A percentile compares a stretch with the other conserved stretches of the same genome.
Conservation (phyloP, 2,888 invertebrate species). For the Clostera curtula region DNA sequence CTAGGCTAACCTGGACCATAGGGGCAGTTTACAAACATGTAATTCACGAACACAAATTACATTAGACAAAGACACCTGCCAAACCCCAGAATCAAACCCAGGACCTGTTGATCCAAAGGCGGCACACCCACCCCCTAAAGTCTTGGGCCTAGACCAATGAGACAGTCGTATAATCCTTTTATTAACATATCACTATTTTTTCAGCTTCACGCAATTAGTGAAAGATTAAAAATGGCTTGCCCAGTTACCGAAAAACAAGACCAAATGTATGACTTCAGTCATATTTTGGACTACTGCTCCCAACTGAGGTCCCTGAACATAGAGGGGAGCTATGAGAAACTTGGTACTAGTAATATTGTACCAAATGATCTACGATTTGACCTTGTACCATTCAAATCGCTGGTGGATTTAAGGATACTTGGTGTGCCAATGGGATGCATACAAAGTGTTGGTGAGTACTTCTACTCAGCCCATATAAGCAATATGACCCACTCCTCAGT, state of each 20-base stretch:
- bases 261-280: conserved; percentile 90
- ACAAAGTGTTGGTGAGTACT: conserved; percentile 70
- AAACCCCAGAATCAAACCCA: too few relatives aligned
- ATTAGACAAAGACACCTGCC: too few relatives aligned
- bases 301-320: conserved; percentile 82
- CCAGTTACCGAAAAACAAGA: conserved; percentile 86
- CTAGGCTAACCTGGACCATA: too few relatives aligned
- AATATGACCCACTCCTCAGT: too few relatives aligned
- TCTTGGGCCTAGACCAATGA: too few relatives aligned
- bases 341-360: conserved; percentile 89
- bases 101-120: too few relatives aligned
- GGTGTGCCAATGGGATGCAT: conserved; percentile 82
- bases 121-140: too few relatives aligned
- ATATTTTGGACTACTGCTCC: conserved; percentile 90
- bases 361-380: conserved; percentile 88
- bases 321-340: conserved; percentile 78
- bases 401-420: conserved; percentile 81
- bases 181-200: conserved; percentile 31
- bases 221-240: conserved; percentile 89
- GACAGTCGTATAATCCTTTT: too few relatives aligned
- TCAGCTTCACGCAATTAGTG: conserved; percentile 92
- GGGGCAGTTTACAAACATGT: too few relatives aligned
- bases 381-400: conserved; percentile 86
- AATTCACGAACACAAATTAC: too few relatives aligned
- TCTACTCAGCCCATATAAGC: neutral